phyloP scores from a whole-genome alignment of 2,113 vertebrate genomes.

The Chiloscyllium plagiosum region DNA sequence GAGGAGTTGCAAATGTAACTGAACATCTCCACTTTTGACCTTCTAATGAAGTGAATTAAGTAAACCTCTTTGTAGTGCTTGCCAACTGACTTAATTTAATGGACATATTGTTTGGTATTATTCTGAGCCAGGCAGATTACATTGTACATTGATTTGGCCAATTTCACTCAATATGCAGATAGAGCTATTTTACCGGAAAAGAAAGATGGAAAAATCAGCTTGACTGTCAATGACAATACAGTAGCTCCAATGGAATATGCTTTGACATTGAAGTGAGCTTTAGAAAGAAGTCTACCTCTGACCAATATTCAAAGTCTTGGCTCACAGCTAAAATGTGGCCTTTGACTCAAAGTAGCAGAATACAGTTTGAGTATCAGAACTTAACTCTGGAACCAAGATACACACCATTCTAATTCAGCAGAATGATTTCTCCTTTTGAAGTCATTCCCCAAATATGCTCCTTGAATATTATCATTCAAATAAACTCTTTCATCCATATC shows the following conservation, averaged over 20 bases:
- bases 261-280: not conserved
- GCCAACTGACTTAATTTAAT: not conserved
- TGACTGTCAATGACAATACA: not conserved
- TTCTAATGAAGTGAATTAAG: not conserved
- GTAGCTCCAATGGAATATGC: not conserved
- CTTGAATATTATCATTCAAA: not conserved
- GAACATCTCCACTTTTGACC: no score
- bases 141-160: not conserved
- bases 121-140: not conserved
- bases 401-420: not conserved
- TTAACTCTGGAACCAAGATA: not conserved
- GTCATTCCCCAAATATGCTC: not conserved
- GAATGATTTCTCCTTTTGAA: not conserved
- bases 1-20: no score
- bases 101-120: not conserved
- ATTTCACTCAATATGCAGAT: not conserved
- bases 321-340: not conserved
- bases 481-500: not conserved
- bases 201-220: not conserved
- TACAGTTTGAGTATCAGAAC: not conserved
- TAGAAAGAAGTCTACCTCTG: not conserved
- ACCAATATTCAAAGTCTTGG: not conserved
- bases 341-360: not conserved
- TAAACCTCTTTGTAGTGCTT: not conserved
- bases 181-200: not conserved